phyloP scores from a whole-genome alignment of 2,797 vertebrate genomes.

The Pseudochirops corinnae region DNA sequence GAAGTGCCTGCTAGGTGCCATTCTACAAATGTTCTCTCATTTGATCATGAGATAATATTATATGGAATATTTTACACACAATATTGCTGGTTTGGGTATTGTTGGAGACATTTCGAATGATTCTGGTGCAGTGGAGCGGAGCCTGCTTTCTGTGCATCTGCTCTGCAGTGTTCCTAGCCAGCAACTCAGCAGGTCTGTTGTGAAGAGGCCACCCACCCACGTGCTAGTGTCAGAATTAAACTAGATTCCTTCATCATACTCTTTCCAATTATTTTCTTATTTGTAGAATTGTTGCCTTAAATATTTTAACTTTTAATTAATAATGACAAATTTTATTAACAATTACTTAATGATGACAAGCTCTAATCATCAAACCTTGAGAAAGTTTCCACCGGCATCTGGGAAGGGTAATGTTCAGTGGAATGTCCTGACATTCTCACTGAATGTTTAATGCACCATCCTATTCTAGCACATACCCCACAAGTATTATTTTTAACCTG shows the following conservation, averaged over 20 bases:
- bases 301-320: neutral
- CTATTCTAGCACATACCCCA: neutral
- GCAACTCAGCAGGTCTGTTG: neutral
- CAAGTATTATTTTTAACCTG: constrained; percentile 11
- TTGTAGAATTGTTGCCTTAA: neutral
- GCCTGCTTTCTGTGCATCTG: neutral
- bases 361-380: neutral
- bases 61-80: neutral
- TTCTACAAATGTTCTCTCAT: neutral
- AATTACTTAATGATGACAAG: constrained; percentile 7
- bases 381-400: constrained; percentile 2
- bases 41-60: neutral
- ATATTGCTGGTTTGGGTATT: neutral
- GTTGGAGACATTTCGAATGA: neutral
- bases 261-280: neutral
- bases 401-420: neutral
- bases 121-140: neutral
- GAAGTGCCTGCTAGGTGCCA: neutral
- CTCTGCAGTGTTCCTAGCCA: neutral
- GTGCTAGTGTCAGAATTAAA: constrained; percentile 17
- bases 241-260: neutral
- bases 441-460: constrained; percentile 19
- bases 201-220: neutral
- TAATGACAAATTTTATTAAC: neutral
- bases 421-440: constrained; percentile 4